Base-by-base conservation (phyloP, 2,113 vertebrate species). In the Capreolus pygargus region DNA sequence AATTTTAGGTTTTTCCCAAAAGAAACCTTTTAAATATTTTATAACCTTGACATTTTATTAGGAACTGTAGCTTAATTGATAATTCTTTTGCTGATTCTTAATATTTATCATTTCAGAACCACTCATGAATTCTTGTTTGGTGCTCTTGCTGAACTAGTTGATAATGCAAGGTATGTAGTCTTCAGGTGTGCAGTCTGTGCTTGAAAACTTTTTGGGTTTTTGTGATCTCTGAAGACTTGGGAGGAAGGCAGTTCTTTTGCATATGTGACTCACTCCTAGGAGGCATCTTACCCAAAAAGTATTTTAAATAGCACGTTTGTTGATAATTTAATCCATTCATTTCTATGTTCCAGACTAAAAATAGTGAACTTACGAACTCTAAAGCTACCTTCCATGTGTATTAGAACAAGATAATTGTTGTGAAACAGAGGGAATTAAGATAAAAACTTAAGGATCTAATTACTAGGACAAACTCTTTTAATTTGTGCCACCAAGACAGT, bases 71-170 rank as follows among this genome's bases (percentile, higher is more conserved):
- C 64, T 83, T 33, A 97, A 57, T 57, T 54, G 47, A 9, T 39
- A 85, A 64, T 98, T 98, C 97, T 89, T 47, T 61, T 95, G 57
- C 23, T 98, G 89, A 97, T 81, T 98, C 27, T 97, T 74, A 57
- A 61, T 98, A 19, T 98, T 98, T 99, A 81, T 97, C 0, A 0
- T 99, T 99, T 95, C 98, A 99, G 99, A 98, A 99, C 99, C 92
- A 99, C 99, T 47, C 99, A 99, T 15, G 99, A 99, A 98, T 99
- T 99, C 98, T 99, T 99, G 95, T 99, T 99, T 98, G 99, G 99
- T 98, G 99, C 99, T 84, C 99, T 99, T 98, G 99, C 99, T 85
- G 99, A 99, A 97, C 99, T 99, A 96, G 99, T 99, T 97, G 99
- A 99, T 99, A 99, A 99, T 96, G 99, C 99, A 98, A 99, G 99